Evolutionary conservation across 2,888 invertebrate genomes (phyloP), one percentile per base, ranked within the genome.

Genomic region (Drosophila yooni): DNA sequence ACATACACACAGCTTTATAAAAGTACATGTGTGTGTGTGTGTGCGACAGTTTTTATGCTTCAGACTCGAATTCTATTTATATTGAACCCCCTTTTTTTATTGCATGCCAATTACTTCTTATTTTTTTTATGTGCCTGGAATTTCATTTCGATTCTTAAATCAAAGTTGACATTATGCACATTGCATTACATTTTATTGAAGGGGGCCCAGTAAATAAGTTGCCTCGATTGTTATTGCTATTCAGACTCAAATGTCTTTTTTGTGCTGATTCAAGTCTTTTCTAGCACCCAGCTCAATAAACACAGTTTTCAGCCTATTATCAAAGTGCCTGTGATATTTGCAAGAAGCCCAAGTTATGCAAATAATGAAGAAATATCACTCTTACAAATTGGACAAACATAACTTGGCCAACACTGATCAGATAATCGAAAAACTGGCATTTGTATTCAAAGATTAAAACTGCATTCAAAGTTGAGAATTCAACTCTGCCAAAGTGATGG

Each of bases 61-160:
- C 54, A 57, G 13, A 21, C 27, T 56, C 38, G 27, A 38, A 29
- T 56, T 56, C 56, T 38, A 38, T 56, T 56, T 56, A 56, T 56
- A 38, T 56, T 38, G 13, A 38, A 13, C 36, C 56, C 18, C 27
- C 13, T 36, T 5, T 54, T 51, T 86, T 82, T 85, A 85, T 76
- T 82, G 73, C 70, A 72, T 78, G 85, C 87, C 85, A 86, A 86
- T 86, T 86, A 86, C 85, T 85, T 87, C 70, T 80, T 83, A 76
- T 84, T 57, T 63, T 54, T 54, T 72, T 31, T 57, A 48, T 52
- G 48, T 48, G 64, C 63, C 34, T 79, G 71, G 81, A 83, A 87
- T 87, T 85, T 84, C 83, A 86, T 86, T 86, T 74, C 33, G 77
- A 73, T 78, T 61, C 76, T 56, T 81, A 72, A 81, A 81, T 82